These are phyloP conservation scores for Indicator maculatus DNA, from an alignment of 2,113 vertebrate genomes.

Conservation along the genomic window DNA sequence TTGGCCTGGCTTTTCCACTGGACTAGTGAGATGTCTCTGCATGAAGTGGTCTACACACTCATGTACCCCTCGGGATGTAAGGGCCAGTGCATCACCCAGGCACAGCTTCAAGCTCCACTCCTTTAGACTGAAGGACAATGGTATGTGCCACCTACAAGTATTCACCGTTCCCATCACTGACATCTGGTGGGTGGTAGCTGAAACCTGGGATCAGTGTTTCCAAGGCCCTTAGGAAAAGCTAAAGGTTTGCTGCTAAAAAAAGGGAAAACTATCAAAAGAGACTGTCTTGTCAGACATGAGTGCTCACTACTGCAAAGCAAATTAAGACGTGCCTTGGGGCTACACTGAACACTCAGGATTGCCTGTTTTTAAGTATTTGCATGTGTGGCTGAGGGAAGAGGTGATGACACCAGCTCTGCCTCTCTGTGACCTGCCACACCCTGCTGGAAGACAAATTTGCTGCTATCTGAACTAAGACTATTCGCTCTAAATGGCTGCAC, in stretches of 20 bases:
- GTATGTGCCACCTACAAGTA: background rate
- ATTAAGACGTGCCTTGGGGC: background rate
- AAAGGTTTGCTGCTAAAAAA: background rate
- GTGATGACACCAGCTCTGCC: background rate
- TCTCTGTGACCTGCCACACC: background rate
- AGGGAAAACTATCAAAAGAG: background rate
- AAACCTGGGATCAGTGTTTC: background rate
- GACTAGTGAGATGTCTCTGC: background rate
- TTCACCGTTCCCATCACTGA: background rate
- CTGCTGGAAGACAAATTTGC: background rate
- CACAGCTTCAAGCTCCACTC: background rate
- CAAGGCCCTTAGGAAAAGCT: background rate
- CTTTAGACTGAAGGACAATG: background rate
- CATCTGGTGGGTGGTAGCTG: background rate
- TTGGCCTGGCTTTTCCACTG: background rate
- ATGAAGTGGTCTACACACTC: background rate
- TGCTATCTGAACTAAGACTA: background rate
- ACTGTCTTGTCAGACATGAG: background rate
- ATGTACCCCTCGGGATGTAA: accelerated
- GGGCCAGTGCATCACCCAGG: accelerated
- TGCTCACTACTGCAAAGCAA: background rate
- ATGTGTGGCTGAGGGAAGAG: background rate
- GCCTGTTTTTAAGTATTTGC: background rate
- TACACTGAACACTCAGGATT: accelerated
- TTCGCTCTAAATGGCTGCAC: background rate